Base-by-base conservation (phyloP, 2,113 vertebrate genomes). In the Chiloscyllium plagiosum region DNA sequence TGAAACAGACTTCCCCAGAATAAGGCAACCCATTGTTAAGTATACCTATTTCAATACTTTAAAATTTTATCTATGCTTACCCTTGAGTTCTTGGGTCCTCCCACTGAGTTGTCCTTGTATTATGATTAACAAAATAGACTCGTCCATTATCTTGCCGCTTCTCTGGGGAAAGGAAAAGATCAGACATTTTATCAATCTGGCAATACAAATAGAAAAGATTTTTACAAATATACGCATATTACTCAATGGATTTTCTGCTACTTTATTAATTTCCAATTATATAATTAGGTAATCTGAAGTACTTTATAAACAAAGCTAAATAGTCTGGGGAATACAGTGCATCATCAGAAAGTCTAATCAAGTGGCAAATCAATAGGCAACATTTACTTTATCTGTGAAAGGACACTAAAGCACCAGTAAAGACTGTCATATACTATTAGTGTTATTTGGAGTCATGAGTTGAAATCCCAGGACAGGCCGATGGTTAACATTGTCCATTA, bases 81-180 rank as follows among this genome's bases (percentile, higher is more conserved):
- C 99, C 99, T 97, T 99, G 99, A 2, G 99, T 99, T 96, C 99
- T 97, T 78, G 99, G 99, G 83, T 99, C 99, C 96, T 99, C 99
- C 99, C 99, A 99, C 97, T 99, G 99, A 0, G 99, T 99, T 4
- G 99, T 99, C 87, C 98, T 98, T 0, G 99, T 99, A 98, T 99
- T 99, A 97, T 99, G 99, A 98, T 99, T 99, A 98, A 99, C 99
- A 96, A 98, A 99, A 98, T 99, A 99, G 96, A 99, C 98, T 96
- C 99, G 97, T 70, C 99, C 98, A 86, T 99, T 99, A 98, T 99
- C 99, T 97, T 99, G 99, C 47, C 99, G 98, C 97, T 99, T 99
- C 97, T 99, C 99, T 99, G 97, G 42, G 7, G 56, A 37, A n/a
- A 65, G 70, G 26, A 52, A 52, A 47, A 19, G 33, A 33, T 56